Percentiles rank a stretch among this genome's conserved stretches.
Conservation (phyloP, 2,888 invertebrate species). For the Ophion ventricosus region DNA sequence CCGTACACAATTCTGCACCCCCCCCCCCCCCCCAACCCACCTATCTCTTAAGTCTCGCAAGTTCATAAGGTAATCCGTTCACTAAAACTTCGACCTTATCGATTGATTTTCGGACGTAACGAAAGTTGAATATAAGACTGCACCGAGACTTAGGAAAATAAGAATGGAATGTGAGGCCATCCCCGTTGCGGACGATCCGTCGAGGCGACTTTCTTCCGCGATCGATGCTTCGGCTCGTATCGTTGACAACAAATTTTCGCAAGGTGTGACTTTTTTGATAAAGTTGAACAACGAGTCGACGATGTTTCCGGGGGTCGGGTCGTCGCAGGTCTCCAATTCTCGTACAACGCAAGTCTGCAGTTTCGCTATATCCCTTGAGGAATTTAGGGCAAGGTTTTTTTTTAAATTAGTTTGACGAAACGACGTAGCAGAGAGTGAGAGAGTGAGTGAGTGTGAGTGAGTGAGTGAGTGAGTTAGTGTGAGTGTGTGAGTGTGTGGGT, state of each 20-base stretch:
- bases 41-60: background rate
- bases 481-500: too few relatives aligned
- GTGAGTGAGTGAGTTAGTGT: too few relatives aligned
- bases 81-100: background rate
- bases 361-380: conserved; percentile 85
- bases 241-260: conserved; percentile 77
- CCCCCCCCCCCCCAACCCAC: too few relatives aligned
- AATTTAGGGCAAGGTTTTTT: background rate
- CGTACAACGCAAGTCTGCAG: conserved; percentile 86
- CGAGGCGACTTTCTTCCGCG: background rate
- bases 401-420: background rate
- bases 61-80: too few relatives aligned
- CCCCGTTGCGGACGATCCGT: background rate
- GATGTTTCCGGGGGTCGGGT: conserved; percentile 92
- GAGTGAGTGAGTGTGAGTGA: too few relatives aligned
- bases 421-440: background rate
- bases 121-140: background rate
- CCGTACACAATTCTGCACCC: too few relatives aligned
- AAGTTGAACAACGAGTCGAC: conserved; percentile 90
- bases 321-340: conserved; percentile 87
- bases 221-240: conserved; percentile 45
- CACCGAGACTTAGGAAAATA: background rate
- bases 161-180: background rate
- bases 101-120: background rate
- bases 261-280: conserved; percentile 88